These are phyloP conservation scores for Aphaenogaster rudis DNA, from an alignment of 1,140 invertebrate species.

Conservation along the genomic window DNA sequence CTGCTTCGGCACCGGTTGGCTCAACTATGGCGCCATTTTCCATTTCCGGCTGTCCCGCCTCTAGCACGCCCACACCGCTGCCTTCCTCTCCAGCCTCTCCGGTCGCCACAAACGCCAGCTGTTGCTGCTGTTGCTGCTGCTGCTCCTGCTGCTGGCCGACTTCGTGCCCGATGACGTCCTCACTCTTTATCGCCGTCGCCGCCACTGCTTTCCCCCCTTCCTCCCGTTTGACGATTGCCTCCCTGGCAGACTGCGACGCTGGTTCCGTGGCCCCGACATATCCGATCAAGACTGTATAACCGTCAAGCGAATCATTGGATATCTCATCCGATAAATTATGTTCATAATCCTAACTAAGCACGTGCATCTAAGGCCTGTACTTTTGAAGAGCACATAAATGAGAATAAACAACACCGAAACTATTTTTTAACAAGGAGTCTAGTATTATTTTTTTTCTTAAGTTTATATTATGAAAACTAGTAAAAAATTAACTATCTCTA, in stretches of 20 bases:
- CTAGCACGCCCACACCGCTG: constrained; percentile 84
- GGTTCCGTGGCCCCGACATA: constrained; percentile 31
- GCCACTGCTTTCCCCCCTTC: constrained; percentile 9
- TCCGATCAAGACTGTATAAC: constrained; percentile 62
- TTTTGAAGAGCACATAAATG: background rate
- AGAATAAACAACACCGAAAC: background rate
- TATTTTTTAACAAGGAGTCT: background rate
- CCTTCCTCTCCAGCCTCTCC: constrained; percentile 80
- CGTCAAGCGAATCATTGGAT: constrained; percentile 11
- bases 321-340: background rate
- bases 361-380: background rate
- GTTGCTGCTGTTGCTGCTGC: constrained; percentile 26
- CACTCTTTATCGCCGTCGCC: background rate
- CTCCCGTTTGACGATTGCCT: constrained; percentile 33
- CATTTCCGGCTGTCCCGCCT: constrained; percentile 85
- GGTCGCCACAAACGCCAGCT: constrained; percentile 74
- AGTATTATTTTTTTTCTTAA: background rate
- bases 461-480: background rate
- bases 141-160: constrained; percentile 52
- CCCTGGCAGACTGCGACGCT: constrained; percentile 25
- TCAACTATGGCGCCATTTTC: constrained; percentile 85
- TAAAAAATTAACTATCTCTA: background rate
- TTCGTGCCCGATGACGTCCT: constrained; percentile 39
- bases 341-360: background rate
- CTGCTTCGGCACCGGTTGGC: constrained; percentile 72